Evolutionary conservation across 2,888 invertebrate genomes (phyloP), one percentile per base, ranked within the genome.

Genomic region (Pinctada fucata): DNA sequence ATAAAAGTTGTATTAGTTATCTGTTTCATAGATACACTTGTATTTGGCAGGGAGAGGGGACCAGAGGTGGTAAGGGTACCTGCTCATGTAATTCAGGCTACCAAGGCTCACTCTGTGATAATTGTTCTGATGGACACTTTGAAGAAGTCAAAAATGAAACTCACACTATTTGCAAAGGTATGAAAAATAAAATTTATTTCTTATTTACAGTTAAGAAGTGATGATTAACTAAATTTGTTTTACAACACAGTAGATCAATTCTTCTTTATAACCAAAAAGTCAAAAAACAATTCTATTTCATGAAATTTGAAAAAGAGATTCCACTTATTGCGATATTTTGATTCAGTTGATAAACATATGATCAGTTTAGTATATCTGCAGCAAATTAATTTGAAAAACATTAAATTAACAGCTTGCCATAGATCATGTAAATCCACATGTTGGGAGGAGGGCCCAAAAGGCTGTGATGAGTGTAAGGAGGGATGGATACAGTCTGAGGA

Each of bases 61-160:
- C 97, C 0, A 94, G 98, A 67, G 97, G 97, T 92, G 99, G 99
- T 0, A 97, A 96, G 90, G 99, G 99, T 0, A 95, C 95, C 81
- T 99, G 99, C 91, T 93, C 94, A 13, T 99, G 99, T 92, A 95
- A 97, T 88, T 89, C 92, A 4, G 98, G 97, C 0, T 99, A 99
- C 91, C 89, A 92, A 0, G 97, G 97, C 0, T 94, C 95, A 0
- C 92, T 94, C 49, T 99, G 99, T 93, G 94, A 95, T 75, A 93
- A 94, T n/a, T 99, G 99, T 92, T 94, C 94, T 13, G 91, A 93
- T n/a, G 95, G 95, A 2, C 95, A 95, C 97, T 90, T 82, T 83
- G 88, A 89, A 76, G 86, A 86, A 65, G 78, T 68, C 47, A 88
- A 84, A 81, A 90, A 90, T 82, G 87, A 89, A 5, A 88, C 88